Base-by-base conservation (phyloP, 2,888 invertebrate genomes). In the Glyphotaelius pellucidus region DNA sequence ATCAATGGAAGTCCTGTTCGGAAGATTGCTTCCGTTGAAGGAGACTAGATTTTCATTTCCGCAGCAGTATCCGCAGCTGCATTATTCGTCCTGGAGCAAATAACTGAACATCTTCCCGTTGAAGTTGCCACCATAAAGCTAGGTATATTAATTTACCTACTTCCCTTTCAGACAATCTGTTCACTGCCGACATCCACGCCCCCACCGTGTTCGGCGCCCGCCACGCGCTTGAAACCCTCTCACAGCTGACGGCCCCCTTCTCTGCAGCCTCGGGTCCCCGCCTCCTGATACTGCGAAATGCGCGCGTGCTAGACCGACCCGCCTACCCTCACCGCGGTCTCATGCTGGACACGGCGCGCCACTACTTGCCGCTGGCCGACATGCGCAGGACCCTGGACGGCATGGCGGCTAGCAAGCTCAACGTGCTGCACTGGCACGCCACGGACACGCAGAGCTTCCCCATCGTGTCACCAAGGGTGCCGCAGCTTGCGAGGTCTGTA, bases 401-500 rank as follows among this genome's bases (percentile, higher is more conserved):
- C 2, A 98, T 99, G 98, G 97, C 98, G 1, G 97, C 98, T 31
- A 97, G 97, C 89, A 99, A 99, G 95, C 95, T 99, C 96, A 99
- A 99, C 94, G 98, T 98, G 0, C 97, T 99, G 85, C 99, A 99
- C 94, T 99, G 99, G 99, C 98, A 98, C 94, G 97, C 97, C 0
- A 98, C 98, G 0, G 99, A 99, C 95, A 97, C 98, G 1, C 99
- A 99, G 94, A 99, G 99, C 94, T 99, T 99, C 95, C 99, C 99
- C 0, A 96, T 99, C 94, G 97, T 98, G 94, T 97, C 98, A 0
- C 96, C 96, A n/a, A 96, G 97, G 81, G 97, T 98, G 32, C 98
- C 98, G 0, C 97, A 97, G 94, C 96, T 98, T 95, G 97, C 98
- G 2, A 97, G 96, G 97, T 98, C 95, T 94, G 96, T 96, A 14